phyloP scores from a whole-genome alignment of 2,888 invertebrate species.

The Trissoscelio sp. region DNA sequence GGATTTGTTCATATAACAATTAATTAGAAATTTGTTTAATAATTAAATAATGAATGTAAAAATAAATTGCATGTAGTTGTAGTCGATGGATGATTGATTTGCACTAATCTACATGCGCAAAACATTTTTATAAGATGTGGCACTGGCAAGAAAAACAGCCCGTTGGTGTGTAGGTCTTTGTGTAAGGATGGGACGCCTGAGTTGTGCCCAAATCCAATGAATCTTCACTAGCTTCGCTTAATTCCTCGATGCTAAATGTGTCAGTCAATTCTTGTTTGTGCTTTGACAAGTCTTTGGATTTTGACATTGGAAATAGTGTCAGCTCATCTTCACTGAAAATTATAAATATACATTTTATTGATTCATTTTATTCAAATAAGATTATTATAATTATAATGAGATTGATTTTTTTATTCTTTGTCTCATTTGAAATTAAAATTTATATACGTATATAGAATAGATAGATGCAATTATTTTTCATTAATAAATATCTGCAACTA shows the following conservation, averaged over 20 bases:
- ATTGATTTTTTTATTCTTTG: neutral
- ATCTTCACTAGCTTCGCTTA: conserved; percentile 82
- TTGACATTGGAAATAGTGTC: conserved; percentile 83
- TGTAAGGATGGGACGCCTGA: conserved; percentile 77
- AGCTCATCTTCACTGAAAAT: conserved; percentile 81
- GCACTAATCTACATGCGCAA: neutral
- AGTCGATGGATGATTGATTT: neutral
- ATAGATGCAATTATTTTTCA: neutral
- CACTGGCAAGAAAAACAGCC: conserved; percentile 81
- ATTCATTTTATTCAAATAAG: neutral
- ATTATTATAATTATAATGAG: conserved; percentile 1
- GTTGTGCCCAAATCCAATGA: conserved; percentile 80
- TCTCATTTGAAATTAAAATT: neutral
- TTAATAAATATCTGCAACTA: too few species aligned
- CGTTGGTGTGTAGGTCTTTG: conserved; percentile 77
- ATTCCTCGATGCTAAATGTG: conserved; percentile 86
- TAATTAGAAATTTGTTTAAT: neutral
- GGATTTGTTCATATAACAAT: too few species aligned
- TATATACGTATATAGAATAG: neutral
- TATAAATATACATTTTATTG: neutral
- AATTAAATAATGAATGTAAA: neutral
- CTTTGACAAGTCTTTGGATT: conserved; percentile 77
- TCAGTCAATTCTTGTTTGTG: conserved; percentile 85
- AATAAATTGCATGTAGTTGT: neutral
- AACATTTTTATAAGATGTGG: conserved; percentile 76